Conservation (phyloP, 2,888 invertebrate species). For the Tubulanus polymorphus region DNA sequence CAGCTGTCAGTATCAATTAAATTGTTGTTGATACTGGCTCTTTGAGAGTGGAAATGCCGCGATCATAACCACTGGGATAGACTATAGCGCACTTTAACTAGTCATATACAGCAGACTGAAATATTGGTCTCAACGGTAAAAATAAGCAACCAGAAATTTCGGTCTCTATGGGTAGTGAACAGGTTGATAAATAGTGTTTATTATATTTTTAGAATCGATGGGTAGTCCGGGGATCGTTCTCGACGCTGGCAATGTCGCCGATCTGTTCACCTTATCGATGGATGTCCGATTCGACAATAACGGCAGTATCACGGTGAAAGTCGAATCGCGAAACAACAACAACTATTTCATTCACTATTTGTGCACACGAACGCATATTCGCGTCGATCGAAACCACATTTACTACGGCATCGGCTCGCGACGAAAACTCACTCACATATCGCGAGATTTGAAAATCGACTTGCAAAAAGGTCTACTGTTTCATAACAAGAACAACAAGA, state of each 20-base stretch:
- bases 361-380: conserved; percentile 69
- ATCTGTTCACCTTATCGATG: conserved; percentile 68
- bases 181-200: no score
- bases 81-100: no score
- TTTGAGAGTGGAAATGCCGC: no score
- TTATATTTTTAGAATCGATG: conserved; percentile 27
- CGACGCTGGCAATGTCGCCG: conserved; percentile 64
- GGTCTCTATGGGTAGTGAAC: no score
- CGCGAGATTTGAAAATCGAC: conserved; percentile 84
- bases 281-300: conserved; percentile 68
- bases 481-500: conserved; percentile 33
- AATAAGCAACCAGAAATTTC: no score
- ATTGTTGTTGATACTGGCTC: no score
- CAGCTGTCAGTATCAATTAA: no score
- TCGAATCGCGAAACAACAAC: conserved; percentile 63
- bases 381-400: conserved; percentile 69
- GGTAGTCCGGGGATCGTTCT: conserved; percentile 54
- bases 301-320: conserved; percentile 73
- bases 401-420: conserved; percentile 73
- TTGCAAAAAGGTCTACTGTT: conserved; percentile 87
- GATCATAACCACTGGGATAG: no score
- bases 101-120: no score
- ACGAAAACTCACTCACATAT: conserved; percentile 69
- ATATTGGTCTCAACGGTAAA: no score
- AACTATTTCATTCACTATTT: conserved; percentile 79